These are phyloP conservation scores for Cryptotis parvus DNA, from an alignment of 2,113 vertebrate species.

Conservation along the genomic window DNA sequence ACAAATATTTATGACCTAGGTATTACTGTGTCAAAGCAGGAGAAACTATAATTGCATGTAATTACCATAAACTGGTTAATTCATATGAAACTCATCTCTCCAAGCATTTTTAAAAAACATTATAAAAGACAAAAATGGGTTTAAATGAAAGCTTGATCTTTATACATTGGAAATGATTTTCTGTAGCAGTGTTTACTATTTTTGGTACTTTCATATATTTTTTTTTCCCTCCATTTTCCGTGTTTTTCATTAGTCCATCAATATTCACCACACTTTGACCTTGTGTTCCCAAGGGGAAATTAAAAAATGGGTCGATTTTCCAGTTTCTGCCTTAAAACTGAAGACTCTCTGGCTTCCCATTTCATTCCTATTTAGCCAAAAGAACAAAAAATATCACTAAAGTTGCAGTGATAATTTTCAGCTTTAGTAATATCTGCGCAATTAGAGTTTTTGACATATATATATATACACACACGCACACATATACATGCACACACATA, in stretches of 20 bases:
- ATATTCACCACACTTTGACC: not conserved
- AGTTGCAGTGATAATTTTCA: not conserved
- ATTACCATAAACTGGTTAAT: not conserved
- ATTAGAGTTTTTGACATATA: too few species aligned
- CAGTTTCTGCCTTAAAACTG: not conserved
- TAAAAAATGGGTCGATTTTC: not conserved
- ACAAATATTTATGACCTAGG: not conserved
- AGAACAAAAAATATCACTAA: not conserved
- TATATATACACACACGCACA: not conserved
- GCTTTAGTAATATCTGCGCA: not conserved
- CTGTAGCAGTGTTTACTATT: not conserved
- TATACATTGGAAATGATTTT: conserved; percentile 32
- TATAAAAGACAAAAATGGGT: not conserved
- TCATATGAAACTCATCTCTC: not conserved
- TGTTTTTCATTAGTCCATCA: not conserved
- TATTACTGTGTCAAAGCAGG: conserved; percentile 12
- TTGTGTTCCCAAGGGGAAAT: not conserved
- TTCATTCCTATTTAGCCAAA: not conserved
- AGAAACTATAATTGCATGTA: conserved; percentile 15
- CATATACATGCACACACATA: too few species aligned
- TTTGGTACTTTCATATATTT: not conserved
- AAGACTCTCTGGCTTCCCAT: not conserved
- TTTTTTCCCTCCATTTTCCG: not conserved
- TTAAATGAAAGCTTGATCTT: not conserved
- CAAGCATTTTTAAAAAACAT: not conserved